A percentile compares a stretch with the other conserved stretches of the same genome.
phyloP scores from a whole-genome alignment of 37 sponge, comb jelly and placozoan species.

The Ephydatia muelleri region DNA sequence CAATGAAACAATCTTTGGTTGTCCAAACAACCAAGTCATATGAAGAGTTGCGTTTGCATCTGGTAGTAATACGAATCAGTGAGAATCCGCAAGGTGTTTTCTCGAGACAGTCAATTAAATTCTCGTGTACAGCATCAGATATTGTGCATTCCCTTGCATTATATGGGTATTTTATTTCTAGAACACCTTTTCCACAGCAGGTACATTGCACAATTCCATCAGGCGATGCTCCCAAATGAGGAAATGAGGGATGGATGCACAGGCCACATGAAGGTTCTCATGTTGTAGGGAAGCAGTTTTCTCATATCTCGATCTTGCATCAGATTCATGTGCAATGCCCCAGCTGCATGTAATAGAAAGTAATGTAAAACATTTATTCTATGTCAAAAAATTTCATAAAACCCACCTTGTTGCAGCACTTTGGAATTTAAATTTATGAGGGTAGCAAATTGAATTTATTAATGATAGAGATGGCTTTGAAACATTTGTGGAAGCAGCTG shows the following conservation, averaged over 20 bases:
- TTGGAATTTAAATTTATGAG: not conserved
- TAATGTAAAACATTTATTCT: not conserved
- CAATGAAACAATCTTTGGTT: not conserved
- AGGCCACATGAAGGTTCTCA: not conserved
- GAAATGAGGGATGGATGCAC: not conserved
- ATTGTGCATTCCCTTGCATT: too few species aligned
- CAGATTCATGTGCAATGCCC: not conserved
- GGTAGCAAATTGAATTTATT: slow-evolving; percentile 14
- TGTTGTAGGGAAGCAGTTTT: not conserved
- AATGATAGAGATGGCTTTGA: slow-evolving; percentile 10
- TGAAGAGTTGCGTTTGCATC: not conserved
- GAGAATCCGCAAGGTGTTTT: too few species aligned
- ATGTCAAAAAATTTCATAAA: not conserved
- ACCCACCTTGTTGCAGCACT: too few species aligned
- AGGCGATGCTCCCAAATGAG: too few species aligned
- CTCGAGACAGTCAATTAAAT: not conserved
- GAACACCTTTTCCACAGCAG: not conserved
- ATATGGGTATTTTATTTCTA: slow-evolving; percentile 9
- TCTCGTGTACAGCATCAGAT: not conserved
- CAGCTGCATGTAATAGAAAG: not conserved
- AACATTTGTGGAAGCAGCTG: not conserved
- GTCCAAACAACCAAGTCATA: slow-evolving; percentile 14
- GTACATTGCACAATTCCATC: not conserved
- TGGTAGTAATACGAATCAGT: slow-evolving; percentile 12
- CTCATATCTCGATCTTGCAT: slow-evolving; percentile 7